Conservation (phyloP, 2,888 invertebrate species). For the Spisula solida region DNA sequence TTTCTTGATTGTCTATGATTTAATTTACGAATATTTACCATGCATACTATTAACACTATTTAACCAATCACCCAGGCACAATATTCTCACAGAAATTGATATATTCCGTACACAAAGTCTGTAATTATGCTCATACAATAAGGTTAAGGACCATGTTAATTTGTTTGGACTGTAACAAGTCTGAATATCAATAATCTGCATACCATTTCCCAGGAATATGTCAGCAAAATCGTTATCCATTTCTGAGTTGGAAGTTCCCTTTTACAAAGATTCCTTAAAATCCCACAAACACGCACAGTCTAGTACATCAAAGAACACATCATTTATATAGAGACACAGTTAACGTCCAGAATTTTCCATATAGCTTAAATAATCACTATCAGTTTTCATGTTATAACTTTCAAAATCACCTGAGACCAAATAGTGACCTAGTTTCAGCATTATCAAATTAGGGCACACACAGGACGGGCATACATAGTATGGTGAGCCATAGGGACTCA, state of each 20-base stretch:
- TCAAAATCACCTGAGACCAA: conserved; percentile 52
- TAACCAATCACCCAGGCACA: too few species aligned
- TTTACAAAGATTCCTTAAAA: neutral
- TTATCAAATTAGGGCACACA: conserved; percentile 44
- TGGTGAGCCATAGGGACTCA: neutral
- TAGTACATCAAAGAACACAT: neutral
- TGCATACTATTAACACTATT: too few species aligned
- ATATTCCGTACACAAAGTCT: too few species aligned
- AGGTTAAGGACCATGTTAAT: neutral
- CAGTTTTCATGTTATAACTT: conserved; percentile 5
- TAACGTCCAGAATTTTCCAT: conserved; percentile 8
- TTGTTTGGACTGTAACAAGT: too few species aligned
- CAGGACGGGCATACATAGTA: neutral
- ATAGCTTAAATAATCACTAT: conserved; percentile 17
- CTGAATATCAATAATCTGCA: neutral
- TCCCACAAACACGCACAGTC: neutral
- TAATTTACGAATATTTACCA: too few species aligned
- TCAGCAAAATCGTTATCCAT: conserved; percentile 41
- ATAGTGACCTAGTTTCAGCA: conserved; percentile 42
- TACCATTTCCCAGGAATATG: conserved; percentile 31
- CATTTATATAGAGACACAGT: neutral
- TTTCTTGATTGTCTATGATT: too few species aligned
- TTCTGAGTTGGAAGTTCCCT: neutral
- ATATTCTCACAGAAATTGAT: too few species aligned
- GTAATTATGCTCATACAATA: too few species aligned